Base-by-base conservation (phyloP, 1,140 invertebrate species). In the Bemisia tabaci region DNA sequence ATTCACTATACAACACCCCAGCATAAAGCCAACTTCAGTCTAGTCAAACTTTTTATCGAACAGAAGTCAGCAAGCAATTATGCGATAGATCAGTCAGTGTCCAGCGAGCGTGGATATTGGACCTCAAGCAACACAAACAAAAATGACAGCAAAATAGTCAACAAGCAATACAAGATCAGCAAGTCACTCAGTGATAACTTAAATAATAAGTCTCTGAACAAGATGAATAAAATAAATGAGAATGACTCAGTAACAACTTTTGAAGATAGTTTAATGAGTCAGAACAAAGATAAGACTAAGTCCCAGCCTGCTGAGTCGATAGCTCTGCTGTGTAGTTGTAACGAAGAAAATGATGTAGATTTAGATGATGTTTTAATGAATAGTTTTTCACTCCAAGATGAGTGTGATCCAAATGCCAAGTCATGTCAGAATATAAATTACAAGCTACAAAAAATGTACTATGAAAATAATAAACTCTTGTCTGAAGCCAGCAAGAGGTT, bases 41-140 rank as follows among this genome's bases (percentile, higher is more conserved):
- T 94, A 70, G 87, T 94, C n/a, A 90, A 90, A 76, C 77, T 92
- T 58, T 94, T 92, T 74, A 92, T 94, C 82, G 91, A 92, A 76
- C 90, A 93, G 66, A 70, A 68, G 60, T 63, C 71, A 48, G 17
- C 33, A 5, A 48, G 33, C 17, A 48, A 48, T 17, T 48, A 48
- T 17, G 17, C 5, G 5, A 48, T 48, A 9, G 33, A 48, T 48
- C 33, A 48, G 17, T 48, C 33, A 48, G 17, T 48, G 17, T 48
- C 33, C 33, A 48, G 33, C 33, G 68, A 70, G 64, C 33, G n/a
- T 21, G 27, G 64, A 65, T 65, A 65, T 24, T 26, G 25, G 26
- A 22, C 2, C 12, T 9, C 26, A 9, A 64, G 27, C 63, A 64
- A 64, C 22, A 64, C 5, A 22, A 64, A 24, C 27, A 68, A 67